These are phyloP conservation scores for Megamerina dolium DNA, from an alignment of 2,888 invertebrate genomes.

Conservation along the genomic window DNA sequence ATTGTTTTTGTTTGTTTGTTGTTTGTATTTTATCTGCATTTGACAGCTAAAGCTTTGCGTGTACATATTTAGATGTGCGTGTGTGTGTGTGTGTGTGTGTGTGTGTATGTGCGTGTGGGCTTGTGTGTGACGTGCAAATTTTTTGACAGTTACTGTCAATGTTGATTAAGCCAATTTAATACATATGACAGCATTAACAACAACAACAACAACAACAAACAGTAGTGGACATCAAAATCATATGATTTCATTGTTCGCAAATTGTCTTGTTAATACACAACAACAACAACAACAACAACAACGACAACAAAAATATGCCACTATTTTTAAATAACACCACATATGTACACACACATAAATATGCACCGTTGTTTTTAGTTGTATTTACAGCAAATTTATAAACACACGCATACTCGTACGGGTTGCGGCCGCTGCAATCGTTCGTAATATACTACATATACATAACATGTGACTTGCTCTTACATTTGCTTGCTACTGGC, in stretches of 20 bases:
- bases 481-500: not conserved
- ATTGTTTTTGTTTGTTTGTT: not conserved
- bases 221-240: too few relatives aligned
- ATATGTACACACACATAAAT: conserved; percentile 10
- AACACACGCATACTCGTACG: too few relatives aligned
- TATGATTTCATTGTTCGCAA: too few relatives aligned
- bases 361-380: too few relatives aligned
- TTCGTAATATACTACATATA: not conserved
- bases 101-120: too few relatives aligned
- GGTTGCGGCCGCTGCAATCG: not conserved
- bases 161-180: conserved; percentile 15
- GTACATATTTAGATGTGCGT: not conserved
- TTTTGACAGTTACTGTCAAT: conserved; percentile 22
- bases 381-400: too few relatives aligned
- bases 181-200: too few relatives aligned
- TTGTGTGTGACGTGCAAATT: too few relatives aligned
- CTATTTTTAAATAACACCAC: conserved; percentile 7
- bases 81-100: conserved; percentile 4
- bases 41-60: not conserved
- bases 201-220: too few relatives aligned
- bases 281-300: too few relatives aligned
- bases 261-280: too few relatives aligned
- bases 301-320: conserved; percentile 4
- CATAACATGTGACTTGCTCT: not conserved
- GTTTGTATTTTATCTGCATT: not conserved